Conservation (phyloP, 2,888 invertebrate species). For the Acronicta alni region DNA sequence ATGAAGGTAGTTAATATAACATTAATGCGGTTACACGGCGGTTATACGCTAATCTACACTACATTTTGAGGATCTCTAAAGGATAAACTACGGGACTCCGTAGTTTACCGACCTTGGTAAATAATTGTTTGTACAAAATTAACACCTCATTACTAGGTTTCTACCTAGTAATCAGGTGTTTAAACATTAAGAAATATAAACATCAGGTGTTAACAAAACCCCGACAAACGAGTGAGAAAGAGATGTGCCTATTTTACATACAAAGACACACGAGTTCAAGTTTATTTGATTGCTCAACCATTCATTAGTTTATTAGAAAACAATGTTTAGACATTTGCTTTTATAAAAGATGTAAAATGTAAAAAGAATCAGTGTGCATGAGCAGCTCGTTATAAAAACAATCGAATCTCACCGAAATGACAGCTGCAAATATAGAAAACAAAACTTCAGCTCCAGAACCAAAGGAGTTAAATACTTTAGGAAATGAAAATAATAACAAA, state of each 20-base stretch:
- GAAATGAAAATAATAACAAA: constrained; percentile 4
- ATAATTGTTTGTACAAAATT: too few relatives aligned
- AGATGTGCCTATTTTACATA: constrained; percentile 21
- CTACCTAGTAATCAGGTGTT: too few relatives aligned
- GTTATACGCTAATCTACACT: too few relatives aligned
- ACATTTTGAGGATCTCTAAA: too few relatives aligned
- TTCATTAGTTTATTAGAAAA: constrained; percentile 5
- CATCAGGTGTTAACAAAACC: too few relatives aligned
- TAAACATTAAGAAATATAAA: too few relatives aligned
- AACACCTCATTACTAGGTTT: too few relatives aligned
- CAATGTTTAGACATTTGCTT: constrained; percentile 13
- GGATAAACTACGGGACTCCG: too few relatives aligned
- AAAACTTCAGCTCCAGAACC: constrained; percentile 4
- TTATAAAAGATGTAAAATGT: constrained; percentile 14
- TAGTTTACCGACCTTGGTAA: too few relatives aligned
- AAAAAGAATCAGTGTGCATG: constrained; percentile 12
- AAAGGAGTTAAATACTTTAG: constrained; percentile 1
- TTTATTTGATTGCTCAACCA: constrained; percentile 21
- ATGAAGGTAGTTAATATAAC: too few relatives aligned
- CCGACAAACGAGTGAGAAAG: too few relatives aligned
- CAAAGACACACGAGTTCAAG: constrained; percentile 36
- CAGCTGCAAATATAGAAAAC: constrained; percentile 20
- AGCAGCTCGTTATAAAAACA: background rate
- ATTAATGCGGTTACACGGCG: too few relatives aligned
- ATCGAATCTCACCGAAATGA: constrained; percentile 23